phyloP scores from a whole-genome alignment of 2,888 invertebrate genomes.

The Orchestes rusci region DNA sequence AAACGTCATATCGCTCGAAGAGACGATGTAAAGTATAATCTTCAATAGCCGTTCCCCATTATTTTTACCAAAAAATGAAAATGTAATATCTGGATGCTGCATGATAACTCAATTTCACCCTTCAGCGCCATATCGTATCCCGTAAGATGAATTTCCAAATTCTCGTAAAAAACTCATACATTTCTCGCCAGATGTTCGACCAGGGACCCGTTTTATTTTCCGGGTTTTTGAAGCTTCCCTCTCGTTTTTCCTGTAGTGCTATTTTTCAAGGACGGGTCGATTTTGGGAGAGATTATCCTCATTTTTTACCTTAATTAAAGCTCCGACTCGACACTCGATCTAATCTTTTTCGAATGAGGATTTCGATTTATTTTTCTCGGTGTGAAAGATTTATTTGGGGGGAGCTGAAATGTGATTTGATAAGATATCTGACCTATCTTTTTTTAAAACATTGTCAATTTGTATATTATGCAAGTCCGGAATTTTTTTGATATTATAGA shows the following conservation, averaged over 20 bases:
- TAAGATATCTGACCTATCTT: too few relatives aligned
- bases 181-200: conserved; percentile 20
- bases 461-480: too few relatives aligned
- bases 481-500: too few relatives aligned
- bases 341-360: conserved; percentile 16
- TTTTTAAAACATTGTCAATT: too few relatives aligned
- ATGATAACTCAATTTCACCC: conserved; percentile 18
- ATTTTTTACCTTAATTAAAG: conserved; percentile 22
- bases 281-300: conserved; percentile 17
- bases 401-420: too few relatives aligned
- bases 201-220: conserved; percentile 19
- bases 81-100: too few relatives aligned
- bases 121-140: conserved; percentile 8
- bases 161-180: conserved; percentile 20
- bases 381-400: too few relatives aligned
- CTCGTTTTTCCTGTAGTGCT: conserved; percentile 6
- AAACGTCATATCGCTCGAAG: too few relatives aligned
- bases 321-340: conserved; percentile 14
- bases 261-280: conserved; percentile 8
- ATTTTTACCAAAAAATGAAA: too few relatives aligned
- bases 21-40: too few relatives aligned
- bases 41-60: too few relatives aligned
- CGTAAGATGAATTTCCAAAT: conserved; percentile 15
- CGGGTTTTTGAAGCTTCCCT: conserved; percentile 12
- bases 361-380: too few relatives aligned